phyloP scores from a whole-genome alignment of 2,888 invertebrate species.

The Microdon myrmicae region DNA sequence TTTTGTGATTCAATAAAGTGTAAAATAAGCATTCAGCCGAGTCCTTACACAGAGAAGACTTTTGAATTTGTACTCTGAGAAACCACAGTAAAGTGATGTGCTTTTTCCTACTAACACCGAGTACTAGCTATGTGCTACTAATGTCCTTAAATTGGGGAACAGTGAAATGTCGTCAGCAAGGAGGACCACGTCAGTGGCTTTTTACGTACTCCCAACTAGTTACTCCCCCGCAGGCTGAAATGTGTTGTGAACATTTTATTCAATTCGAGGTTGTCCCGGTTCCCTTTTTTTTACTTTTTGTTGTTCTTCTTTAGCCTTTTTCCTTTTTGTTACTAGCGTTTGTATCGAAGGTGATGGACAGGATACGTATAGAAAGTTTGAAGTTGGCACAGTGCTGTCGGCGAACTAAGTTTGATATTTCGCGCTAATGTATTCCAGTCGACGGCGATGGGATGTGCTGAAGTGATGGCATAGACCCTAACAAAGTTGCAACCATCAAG shows the following conservation, averaged over 20 bases:
- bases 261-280: slow-evolving; percentile 41
- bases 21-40: slow-evolving; percentile 44
- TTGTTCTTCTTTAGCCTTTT: slow-evolving; percentile 14
- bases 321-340: slow-evolving; percentile 31
- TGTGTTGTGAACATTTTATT: slow-evolving; percentile 46
- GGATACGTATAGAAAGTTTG: slow-evolving; percentile 36
- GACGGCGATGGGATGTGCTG: slow-evolving; percentile 8
- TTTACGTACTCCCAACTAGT: slow-evolving; percentile 45
- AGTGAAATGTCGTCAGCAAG: slow-evolving; percentile 25
- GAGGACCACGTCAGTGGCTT: slow-evolving; percentile 38
- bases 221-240: slow-evolving; percentile 36
- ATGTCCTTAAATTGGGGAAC: slow-evolving; percentile 20
- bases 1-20: slow-evolving; percentile 51
- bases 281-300: slow-evolving; percentile 10
- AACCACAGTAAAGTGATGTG: slow-evolving; percentile 42
- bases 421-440: slow-evolving; percentile 48
- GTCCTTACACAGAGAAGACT: slow-evolving; percentile 36
- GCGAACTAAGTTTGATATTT: slow-evolving; percentile 41
- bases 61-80: slow-evolving; percentile 47
- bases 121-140: slow-evolving; percentile 22
- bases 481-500: slow-evolving; percentile 35
- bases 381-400: slow-evolving; percentile 16
- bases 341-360: slow-evolving; percentile 43
- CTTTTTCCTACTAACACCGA: slow-evolving; percentile 19
- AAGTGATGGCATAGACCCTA: slow-evolving; percentile 11